These are phyloP conservation scores for Nothocercus julius DNA, from an alignment of 2,113 vertebrate genomes.

Conservation along the genomic window DNA sequence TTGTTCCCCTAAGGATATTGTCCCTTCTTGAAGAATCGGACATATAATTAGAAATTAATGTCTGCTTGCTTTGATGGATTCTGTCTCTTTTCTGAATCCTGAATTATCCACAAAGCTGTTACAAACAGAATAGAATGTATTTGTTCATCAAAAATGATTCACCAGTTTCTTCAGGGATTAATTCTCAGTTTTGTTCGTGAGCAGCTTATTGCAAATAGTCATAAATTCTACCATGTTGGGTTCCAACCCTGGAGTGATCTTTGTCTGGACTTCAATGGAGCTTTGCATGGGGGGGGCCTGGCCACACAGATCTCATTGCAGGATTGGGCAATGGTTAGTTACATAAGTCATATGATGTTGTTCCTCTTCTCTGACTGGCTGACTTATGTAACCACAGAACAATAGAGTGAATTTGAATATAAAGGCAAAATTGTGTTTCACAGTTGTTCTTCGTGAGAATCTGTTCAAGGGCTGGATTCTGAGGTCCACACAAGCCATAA, in stretches of 20 bases:
- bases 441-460: conserved; percentile 3
- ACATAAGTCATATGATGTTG: conserved; percentile 71
- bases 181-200: conserved; percentile 60
- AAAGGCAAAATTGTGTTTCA: conserved; percentile 26
- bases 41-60: conserved; percentile 70
- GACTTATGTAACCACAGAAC: conserved; percentile 69
- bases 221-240: conserved; percentile 67
- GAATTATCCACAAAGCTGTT: conserved; percentile 64
- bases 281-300: conserved; percentile 58
- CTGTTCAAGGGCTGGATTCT: conserved; percentile 6
- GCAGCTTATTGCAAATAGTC: conserved; percentile 59
- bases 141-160: conserved; percentile 57
- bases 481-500: background rate
- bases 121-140: conserved; percentile 68
- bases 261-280: conserved; percentile 69
- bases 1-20: conserved; percentile 25
- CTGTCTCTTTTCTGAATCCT: conserved; percentile 57
- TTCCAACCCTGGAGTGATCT: conserved; percentile 59
- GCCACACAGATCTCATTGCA: conserved; percentile 69
- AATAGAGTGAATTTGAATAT: conserved; percentile 55
- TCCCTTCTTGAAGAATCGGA: conserved; percentile 39
- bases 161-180: conserved; percentile 61
- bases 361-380: conserved; percentile 60
- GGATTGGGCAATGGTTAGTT: conserved; percentile 65
- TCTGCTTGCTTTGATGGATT: conserved; percentile 61